These are phyloP conservation scores for Ormyrus nitidulus DNA, from an alignment of 2,888 invertebrate genomes.

Conservation along the genomic window DNA sequence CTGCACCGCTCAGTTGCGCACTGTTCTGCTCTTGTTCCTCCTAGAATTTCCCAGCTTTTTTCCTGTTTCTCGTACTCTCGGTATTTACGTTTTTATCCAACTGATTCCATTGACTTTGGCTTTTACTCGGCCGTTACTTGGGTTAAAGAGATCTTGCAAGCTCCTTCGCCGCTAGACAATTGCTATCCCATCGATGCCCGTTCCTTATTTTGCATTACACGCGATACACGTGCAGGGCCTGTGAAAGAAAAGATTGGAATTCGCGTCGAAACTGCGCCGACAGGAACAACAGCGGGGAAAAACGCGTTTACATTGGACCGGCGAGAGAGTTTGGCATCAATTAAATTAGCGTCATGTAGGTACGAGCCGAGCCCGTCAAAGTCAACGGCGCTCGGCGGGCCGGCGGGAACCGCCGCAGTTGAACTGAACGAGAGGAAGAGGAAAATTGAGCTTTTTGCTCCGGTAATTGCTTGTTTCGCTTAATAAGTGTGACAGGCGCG, in stretches of 20 bases:
- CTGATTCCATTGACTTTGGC: too few relatives aligned
- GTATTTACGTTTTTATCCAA: too few relatives aligned
- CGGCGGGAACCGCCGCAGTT: neutral
- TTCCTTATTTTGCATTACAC: too few relatives aligned
- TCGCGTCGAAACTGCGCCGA: too few relatives aligned
- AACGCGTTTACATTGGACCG: too few relatives aligned
- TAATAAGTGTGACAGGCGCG: constrained; percentile 62
- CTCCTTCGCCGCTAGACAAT: too few relatives aligned
- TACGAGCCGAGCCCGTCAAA: neutral
- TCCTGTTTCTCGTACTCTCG: neutral
- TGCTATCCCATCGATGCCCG: too few relatives aligned
- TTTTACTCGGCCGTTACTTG: too few relatives aligned
- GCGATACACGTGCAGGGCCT: too few relatives aligned
- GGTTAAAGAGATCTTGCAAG: too few relatives aligned
- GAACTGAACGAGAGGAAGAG: constrained; percentile 44
- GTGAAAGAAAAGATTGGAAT: too few relatives aligned
- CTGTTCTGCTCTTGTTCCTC: neutral
- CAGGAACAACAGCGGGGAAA: neutral
- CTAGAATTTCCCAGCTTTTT: constrained; percentile 31
- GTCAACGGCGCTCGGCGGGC: neutral
- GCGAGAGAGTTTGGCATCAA: neutral
- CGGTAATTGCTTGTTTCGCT: constrained; percentile 64
- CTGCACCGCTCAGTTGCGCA: neutral
- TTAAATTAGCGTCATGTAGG: constrained; percentile 20
- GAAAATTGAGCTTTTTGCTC: constrained; percentile 54